A percentile compares a stretch with the other conserved stretches of the same genome.
These are phyloP conservation scores for Naja naja DNA, from an alignment of 2,113 vertebrate species.

Conservation along the genomic window DNA sequence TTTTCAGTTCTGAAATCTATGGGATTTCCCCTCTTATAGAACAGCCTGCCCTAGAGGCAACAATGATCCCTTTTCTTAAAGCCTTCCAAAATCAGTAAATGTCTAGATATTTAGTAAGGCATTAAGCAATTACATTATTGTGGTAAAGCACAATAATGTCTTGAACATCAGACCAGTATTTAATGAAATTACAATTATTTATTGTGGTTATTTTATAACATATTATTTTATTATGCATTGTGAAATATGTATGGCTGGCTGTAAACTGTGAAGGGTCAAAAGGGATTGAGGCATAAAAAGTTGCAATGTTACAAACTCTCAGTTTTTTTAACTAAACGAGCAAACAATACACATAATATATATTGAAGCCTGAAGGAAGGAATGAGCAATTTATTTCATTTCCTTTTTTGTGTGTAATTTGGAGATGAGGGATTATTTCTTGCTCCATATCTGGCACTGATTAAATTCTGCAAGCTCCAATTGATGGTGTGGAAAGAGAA, in stretches of 20 bases:
- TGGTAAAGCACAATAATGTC: background rate
- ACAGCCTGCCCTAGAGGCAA: background rate
- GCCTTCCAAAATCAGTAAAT: background rate
- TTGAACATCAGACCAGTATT: background rate
- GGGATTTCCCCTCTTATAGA: background rate
- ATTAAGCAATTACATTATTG: background rate
- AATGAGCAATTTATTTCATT: background rate
- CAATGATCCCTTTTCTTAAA: background rate
- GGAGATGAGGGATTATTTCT: background rate
- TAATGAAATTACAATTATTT: background rate
- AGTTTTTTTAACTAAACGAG: background rate
- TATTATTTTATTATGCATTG: background rate
- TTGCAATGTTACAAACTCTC: background rate
- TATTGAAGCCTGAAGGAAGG: background rate
- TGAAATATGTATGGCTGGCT: background rate
- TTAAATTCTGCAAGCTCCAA: background rate
- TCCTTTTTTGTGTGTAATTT: background rate
- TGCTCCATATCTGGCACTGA: background rate
- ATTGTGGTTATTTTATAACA: background rate
- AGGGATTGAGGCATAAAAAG: background rate
- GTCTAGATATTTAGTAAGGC: background rate
- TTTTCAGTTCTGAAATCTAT: background rate
- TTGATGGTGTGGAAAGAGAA: background rate
- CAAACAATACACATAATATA: background rate
- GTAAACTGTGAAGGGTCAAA: background rate